Conservation (phyloP, 1,140 invertebrate genomes). For the Plutomurus gul region DNA sequence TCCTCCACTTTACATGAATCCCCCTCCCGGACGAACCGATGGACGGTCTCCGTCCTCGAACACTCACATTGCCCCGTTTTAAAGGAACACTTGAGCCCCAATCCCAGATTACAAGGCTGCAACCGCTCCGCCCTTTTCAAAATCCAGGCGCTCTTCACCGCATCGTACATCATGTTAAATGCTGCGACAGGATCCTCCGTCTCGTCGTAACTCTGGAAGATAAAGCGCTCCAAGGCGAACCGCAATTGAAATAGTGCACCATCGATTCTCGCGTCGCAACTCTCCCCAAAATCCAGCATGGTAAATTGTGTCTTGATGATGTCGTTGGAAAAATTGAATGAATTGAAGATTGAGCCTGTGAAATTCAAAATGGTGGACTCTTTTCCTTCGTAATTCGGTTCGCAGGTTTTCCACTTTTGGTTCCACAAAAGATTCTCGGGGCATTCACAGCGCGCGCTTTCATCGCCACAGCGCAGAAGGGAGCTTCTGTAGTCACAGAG, state of each 20-base stretch:
- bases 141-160: not conserved
- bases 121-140: not conserved
- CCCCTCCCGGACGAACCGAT: not conserved
- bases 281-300: not conserved
- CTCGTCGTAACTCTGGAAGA: not conserved
- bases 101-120: not conserved
- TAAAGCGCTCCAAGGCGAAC: not conserved
- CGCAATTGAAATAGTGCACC: not conserved
- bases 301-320: not conserved
- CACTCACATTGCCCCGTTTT: not conserved
- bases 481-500: too few species aligned
- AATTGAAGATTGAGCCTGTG: not conserved
- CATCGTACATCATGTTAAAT: not conserved
- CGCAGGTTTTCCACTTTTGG: not conserved
- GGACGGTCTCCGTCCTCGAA: not conserved
- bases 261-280: not conserved
- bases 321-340: not conserved
- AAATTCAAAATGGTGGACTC: not conserved
- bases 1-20: not conserved
- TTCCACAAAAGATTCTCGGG: not conserved
- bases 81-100: not conserved
- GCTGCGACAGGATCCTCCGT: not conserved
- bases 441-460: too few species aligned
- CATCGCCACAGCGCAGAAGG: too few species aligned
- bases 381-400: not conserved